Conservation (phyloP, 2,888 invertebrate genomes). For the Drosophila subquinaria region DNA sequence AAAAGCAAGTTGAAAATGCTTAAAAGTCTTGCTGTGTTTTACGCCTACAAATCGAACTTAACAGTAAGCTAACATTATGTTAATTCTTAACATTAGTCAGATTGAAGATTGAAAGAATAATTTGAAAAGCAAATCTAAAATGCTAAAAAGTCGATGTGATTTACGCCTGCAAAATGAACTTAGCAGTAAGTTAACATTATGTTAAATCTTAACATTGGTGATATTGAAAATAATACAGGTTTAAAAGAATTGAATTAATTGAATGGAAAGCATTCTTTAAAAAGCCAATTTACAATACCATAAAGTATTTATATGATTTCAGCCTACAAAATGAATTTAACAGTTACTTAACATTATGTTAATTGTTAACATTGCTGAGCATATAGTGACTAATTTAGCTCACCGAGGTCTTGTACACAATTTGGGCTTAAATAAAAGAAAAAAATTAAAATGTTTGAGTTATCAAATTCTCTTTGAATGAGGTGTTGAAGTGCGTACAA, state of each 20-base stretch:
- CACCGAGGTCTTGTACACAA: too few species aligned
- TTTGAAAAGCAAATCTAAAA: background rate
- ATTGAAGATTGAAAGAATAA: too few species aligned
- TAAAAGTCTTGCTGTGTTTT: too few species aligned
- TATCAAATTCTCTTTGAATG: background rate
- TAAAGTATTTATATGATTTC: background rate
- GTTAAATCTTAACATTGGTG: background rate
- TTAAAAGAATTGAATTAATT: too few species aligned
- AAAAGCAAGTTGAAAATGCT: background rate
- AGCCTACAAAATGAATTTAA: background rate
- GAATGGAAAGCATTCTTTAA: background rate
- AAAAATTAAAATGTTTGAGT: constrained; percentile 7
- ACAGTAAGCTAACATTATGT: background rate
- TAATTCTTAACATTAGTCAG: background rate
- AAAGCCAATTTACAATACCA: background rate
- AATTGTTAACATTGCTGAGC: background rate
- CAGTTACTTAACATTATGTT: background rate
- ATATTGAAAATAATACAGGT: too few species aligned
- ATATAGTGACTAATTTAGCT: too few species aligned
- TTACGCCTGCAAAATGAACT: background rate
- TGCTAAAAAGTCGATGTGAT: background rate
- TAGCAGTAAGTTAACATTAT: background rate
- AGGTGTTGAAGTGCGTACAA: background rate
- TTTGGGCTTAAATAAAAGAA: too few species aligned
- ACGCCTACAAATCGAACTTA: background rate